These are phyloP conservation scores for Meta bourneti DNA, from an alignment of 2,888 invertebrate species.

Conservation along the genomic window DNA sequence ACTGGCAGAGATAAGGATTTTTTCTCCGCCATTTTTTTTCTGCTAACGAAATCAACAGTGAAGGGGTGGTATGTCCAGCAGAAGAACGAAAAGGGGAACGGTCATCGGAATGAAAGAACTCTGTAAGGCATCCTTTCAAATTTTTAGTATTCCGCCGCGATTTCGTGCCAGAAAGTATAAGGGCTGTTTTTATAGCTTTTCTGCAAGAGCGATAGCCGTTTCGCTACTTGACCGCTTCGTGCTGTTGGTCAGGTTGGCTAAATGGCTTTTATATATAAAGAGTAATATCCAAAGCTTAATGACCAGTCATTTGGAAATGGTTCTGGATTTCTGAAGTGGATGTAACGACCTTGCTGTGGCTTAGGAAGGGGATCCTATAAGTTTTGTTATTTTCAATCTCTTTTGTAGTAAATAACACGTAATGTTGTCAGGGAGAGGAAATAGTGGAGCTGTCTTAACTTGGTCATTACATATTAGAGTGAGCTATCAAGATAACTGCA, in stretches of 20 bases:
- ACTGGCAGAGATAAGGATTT: constrained; percentile 43
- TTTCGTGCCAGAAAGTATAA: constrained; percentile 5
- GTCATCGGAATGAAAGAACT: constrained; percentile 40
- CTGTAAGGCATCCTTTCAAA: constrained; percentile 51
- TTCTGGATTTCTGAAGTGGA: neutral
- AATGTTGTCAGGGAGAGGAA: neutral
- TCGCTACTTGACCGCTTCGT: neutral
- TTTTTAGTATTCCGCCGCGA: constrained; percentile 50
- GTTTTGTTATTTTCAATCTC: neutral
- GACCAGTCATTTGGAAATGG: constrained; percentile 18
- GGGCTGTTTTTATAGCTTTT: constrained; percentile 14
- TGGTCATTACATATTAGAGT: neutral
- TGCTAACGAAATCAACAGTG: constrained; percentile 21
- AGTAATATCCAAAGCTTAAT: constrained; percentile 38
- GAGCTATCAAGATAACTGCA: neutral
- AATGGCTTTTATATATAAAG: constrained; percentile 55
- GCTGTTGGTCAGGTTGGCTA: constrained; percentile 2
- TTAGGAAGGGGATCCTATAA: no score
- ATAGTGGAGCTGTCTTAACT: neutral
- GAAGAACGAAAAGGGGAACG: neutral
- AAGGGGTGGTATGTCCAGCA: constrained; percentile 25
- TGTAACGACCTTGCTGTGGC: neutral
- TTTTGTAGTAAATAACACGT: neutral
- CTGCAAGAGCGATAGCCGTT: constrained; percentile 4
- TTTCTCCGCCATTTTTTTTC: constrained; percentile 13